These are phyloP conservation scores for Leucoptera coffeella DNA, from an alignment of 2,888 invertebrate species.

Conservation along the genomic window DNA sequence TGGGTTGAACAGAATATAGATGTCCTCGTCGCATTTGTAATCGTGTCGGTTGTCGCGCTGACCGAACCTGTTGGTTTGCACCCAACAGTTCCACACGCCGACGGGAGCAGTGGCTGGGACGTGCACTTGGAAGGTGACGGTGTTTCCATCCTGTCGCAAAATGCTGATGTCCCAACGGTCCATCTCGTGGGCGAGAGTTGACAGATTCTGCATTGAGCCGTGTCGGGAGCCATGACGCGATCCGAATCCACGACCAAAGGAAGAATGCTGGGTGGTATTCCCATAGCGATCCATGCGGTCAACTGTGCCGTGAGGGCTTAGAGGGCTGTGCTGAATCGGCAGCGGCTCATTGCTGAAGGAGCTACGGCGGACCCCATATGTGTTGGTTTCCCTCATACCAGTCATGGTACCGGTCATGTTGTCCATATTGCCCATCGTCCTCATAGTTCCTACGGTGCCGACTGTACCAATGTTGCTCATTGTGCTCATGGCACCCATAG, in stretches of 20 bases:
- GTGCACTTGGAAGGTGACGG: slow-evolving; percentile 57
- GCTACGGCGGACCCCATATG: slow-evolving; percentile 39
- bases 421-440: slow-evolving; percentile 1
- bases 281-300: slow-evolving; percentile 38
- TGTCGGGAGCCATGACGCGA: slow-evolving; percentile 31
- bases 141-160: slow-evolving; percentile 52
- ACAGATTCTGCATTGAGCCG: slow-evolving; percentile 41
- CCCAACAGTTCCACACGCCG: slow-evolving; percentile 62
- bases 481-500: slow-evolving; percentile 20
- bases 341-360: slow-evolving; percentile 44
- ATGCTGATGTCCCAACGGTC: slow-evolving; percentile 58
- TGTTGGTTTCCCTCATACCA: slow-evolving; percentile 37
- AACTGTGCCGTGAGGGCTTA: slow-evolving; percentile 40
- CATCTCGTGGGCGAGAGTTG: slow-evolving; percentile 45
- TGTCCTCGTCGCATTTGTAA: slow-evolving; percentile 59
- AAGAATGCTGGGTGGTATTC: slow-evolving; percentile 27
- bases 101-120: slow-evolving; percentile 61
- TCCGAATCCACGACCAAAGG: slow-evolving; percentile 27
- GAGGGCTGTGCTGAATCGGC: slow-evolving; percentile 38
- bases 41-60: slow-evolving; percentile 51
- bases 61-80: slow-evolving; percentile 54
- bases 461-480: slow-evolving; percentile 18
- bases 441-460: slow-evolving; percentile 11
- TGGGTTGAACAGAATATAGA: slow-evolving; percentile 73
- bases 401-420: slow-evolving; percentile 18